Conservation (phyloP, 2,797 vertebrate genomes). For the Masticophis lateralis region DNA sequence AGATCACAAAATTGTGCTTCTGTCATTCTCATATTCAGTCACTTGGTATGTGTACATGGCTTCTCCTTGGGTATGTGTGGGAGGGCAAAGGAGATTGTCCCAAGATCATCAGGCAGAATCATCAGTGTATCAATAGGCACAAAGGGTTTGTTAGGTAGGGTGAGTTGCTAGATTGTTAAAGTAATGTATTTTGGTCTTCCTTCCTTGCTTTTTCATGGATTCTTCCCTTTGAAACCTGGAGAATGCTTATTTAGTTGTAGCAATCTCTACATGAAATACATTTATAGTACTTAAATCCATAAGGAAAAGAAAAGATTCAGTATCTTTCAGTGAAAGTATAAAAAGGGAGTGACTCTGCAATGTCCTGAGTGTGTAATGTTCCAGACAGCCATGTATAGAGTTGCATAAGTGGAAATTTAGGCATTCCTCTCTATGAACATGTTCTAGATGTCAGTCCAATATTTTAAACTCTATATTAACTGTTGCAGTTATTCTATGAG, state of each 20-base stretch:
- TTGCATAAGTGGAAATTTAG: not conserved
- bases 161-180: not conserved
- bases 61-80: not conserved
- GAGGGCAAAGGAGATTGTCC: not conserved
- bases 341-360: not conserved
- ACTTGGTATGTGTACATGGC: not conserved
- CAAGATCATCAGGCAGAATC: not conserved
- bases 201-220: not conserved
- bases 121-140: not conserved
- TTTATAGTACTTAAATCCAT: no score
- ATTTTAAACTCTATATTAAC: not conserved
- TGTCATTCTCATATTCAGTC: not conserved
- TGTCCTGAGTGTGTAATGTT: not conserved
- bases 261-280: not conserved
- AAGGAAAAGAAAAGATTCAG: not conserved
- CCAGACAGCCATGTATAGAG: not conserved
- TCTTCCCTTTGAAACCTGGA: not conserved
- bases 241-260: not conserved
- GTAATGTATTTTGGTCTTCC: not conserved
- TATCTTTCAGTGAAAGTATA: not conserved
- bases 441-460: not conserved
- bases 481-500: not conserved
- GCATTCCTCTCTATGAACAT: not conserved
- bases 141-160: not conserved
- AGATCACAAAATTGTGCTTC: not conserved